phyloP scores from a whole-genome alignment of 2,113 vertebrate genomes.

The Callionymus lyra region DNA sequence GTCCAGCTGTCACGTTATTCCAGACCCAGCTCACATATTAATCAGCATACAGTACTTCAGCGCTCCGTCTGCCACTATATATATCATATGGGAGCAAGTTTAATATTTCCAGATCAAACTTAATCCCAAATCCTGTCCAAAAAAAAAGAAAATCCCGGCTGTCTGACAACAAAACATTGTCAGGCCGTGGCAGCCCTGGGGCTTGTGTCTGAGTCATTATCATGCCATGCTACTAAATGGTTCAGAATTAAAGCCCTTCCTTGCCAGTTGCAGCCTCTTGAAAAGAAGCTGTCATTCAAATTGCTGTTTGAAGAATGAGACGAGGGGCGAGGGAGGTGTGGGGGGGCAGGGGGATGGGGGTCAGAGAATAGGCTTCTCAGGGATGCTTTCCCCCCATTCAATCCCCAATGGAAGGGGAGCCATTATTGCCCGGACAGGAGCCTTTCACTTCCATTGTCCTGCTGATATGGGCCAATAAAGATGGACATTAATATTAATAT shows the following conservation, averaged over 20 bases:
- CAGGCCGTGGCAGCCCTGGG: conserved; percentile 12
- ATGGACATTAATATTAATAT: conserved; percentile 14
- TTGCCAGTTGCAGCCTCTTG: conserved; percentile 71
- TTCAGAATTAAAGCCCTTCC: conserved; percentile 78
- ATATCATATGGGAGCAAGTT: neutral
- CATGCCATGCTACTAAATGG: conserved; percentile 69
- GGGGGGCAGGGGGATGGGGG: conserved; percentile 57
- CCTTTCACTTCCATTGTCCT: conserved; percentile 50
- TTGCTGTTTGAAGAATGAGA: conserved; percentile 75
- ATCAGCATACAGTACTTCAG: neutral
- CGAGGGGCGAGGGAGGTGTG: conserved; percentile 43
- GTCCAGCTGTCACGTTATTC: too few relatives aligned
- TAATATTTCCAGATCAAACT: conserved; percentile 1
- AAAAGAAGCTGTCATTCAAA: conserved; percentile 87
- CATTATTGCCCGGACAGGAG: conserved; percentile 61
- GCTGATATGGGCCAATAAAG: conserved; percentile 28
- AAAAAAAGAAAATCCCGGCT: conserved; percentile 1
- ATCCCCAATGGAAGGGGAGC: conserved; percentile 79
- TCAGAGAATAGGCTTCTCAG: conserved; percentile 75
- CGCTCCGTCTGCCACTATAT: neutral
- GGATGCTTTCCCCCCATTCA: conserved; percentile 86
- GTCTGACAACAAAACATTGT: conserved; percentile 17
- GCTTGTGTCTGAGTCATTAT: conserved; percentile 53
- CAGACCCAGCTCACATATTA: too few relatives aligned
- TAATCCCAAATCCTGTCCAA: neutral